Conservation (phyloP, 2,113 vertebrate species). For the Trematocara marginatum region DNA sequence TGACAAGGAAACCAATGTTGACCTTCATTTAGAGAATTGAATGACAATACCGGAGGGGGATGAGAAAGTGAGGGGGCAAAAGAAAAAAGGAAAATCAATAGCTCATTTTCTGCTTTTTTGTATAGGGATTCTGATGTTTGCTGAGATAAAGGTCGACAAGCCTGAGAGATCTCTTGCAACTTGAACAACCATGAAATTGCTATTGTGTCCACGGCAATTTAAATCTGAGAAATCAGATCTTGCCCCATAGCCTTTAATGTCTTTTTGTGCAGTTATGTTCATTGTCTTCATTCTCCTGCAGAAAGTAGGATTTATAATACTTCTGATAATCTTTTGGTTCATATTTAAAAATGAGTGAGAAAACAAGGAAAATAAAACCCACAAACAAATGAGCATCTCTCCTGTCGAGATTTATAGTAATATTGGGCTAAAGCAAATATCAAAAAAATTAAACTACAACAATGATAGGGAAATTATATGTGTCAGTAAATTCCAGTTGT, state of each 20-base stretch:
- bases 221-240: conserved; percentile 36
- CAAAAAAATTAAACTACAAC: neutral
- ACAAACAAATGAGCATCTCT: neutral
- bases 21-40: conserved; percentile 90
- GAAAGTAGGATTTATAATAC: neutral
- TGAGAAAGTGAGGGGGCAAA: conserved; percentile 56
- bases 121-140: conserved; percentile 88
- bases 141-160: conserved; percentile 83
- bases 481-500: neutral
- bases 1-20: conserved; percentile 80
- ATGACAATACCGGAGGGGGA: conserved; percentile 82
- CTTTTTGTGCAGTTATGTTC: neutral
- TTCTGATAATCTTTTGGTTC: neutral
- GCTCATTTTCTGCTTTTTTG: conserved; percentile 88
- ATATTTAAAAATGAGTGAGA: neutral
- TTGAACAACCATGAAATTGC: conserved; percentile 73
- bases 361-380: neutral
- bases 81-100: conserved; percentile 84
- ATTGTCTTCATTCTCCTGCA: neutral
- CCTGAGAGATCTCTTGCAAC: conserved; percentile 68
- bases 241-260: neutral
- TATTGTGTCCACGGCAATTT: conserved; percentile 60
- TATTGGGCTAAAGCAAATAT: neutral
- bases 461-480: neutral
- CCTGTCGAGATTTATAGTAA: neutral